Evolutionary conservation across 2,888 invertebrate species (phyloP).

Genomic region (Erebia palarica): DNA sequence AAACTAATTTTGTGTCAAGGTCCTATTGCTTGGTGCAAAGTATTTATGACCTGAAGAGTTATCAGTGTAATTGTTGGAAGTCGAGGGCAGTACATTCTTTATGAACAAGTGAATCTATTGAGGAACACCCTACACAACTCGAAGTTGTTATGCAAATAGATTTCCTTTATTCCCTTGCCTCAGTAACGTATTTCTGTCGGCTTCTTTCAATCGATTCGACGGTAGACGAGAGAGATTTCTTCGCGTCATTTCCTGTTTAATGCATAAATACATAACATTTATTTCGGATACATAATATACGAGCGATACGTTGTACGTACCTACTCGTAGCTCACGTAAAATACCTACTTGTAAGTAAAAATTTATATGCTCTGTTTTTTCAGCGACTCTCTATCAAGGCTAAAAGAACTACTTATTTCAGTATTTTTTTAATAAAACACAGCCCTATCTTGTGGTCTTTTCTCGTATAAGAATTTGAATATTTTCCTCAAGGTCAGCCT

Average conservation of each 20-base stretch:
- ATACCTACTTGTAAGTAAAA: too few relatives aligned
- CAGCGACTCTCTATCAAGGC: too few relatives aligned
- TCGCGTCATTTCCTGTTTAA: slow-evolving; percentile 7
- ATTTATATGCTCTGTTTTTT: too few relatives aligned
- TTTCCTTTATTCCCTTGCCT: slow-evolving; percentile 3
- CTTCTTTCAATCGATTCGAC: not conserved
- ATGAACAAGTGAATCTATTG: not conserved
- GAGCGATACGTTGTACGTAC: not conserved
- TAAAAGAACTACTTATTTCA: too few relatives aligned
- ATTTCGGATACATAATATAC: not conserved
- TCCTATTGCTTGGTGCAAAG: too few relatives aligned
- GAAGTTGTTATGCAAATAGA: not conserved
- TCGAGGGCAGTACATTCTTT: not conserved
- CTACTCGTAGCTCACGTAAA: too few relatives aligned
- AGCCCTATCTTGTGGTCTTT: too few relatives aligned
- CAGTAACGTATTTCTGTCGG: not conserved
- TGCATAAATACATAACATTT: slow-evolving; percentile 14
- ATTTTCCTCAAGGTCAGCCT: too few relatives aligned
- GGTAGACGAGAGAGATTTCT: slow-evolving; percentile 2
- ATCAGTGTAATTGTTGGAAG: not conserved
- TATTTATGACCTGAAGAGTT: too few relatives aligned
- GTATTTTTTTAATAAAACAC: too few relatives aligned
- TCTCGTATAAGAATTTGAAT: too few relatives aligned
- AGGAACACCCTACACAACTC: not conserved
- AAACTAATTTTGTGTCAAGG: too few relatives aligned